These are phyloP conservation scores for Zosterops hypoxanthus DNA, from an alignment of 2,113 vertebrate species.

Conservation along the genomic window DNA sequence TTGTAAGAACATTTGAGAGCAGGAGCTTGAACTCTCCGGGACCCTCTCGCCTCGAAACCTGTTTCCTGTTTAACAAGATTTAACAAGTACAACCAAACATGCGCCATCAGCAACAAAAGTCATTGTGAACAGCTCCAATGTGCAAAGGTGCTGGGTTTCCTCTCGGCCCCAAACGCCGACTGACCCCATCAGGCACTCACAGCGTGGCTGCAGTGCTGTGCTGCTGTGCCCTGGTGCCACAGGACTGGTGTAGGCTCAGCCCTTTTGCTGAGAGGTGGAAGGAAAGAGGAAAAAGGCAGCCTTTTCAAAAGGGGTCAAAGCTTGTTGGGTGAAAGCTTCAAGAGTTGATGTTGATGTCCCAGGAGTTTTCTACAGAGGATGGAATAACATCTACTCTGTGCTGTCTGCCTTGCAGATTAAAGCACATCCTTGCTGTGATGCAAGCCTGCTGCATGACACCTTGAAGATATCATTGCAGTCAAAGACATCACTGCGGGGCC, in stretches of 20 bases:
- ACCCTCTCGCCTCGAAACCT: constrained; percentile 78
- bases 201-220: fast-evolving
- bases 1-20: constrained; percentile 78
- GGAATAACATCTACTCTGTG: not conserved
- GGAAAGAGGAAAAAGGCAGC: not conserved
- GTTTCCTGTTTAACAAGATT: constrained; percentile 84
- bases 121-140: constrained; percentile 54
- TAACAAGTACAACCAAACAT: constrained; percentile 73
- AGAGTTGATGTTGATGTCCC: not conserved
- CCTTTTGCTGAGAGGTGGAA: not conserved
- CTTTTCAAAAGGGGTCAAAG: not conserved
- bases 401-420: not conserved
- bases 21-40: constrained; percentile 76
- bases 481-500: not conserved
- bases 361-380: not conserved
- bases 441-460: not conserved
- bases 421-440: not conserved
- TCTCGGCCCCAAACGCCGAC: not conserved
- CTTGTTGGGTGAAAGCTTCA: not conserved
- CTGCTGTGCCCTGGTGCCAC: not conserved
- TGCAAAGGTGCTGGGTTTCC: constrained; percentile 68
- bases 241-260: not conserved
- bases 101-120: constrained; percentile 73
- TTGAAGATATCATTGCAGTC: not conserved
- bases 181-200: not conserved